Evolutionary conservation across 64 coral and sea anemone species (phyloP).

Genomic region (Montipora sp.): DNA sequence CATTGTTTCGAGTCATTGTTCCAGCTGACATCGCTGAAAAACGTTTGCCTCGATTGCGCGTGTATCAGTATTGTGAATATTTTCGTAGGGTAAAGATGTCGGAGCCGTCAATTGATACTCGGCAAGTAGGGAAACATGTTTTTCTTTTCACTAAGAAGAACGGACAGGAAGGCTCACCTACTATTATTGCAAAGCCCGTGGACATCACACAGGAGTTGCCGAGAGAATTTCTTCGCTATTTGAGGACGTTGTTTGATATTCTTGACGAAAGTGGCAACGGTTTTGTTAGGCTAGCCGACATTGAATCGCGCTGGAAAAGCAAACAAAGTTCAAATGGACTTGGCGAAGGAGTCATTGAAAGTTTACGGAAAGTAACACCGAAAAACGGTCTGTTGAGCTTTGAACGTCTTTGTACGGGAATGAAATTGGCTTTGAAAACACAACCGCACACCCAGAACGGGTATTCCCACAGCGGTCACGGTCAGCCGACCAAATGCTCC

Average conservation of each 20-base stretch:
- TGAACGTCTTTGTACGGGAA: constrained; percentile 87
- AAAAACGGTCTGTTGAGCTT: constrained; percentile 88
- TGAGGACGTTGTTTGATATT: constrained; percentile 90
- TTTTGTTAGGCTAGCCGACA: constrained; percentile 86
- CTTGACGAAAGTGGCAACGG: constrained; percentile 82
- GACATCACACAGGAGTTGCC: constrained; percentile 83
- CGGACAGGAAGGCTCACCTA: constrained; percentile 51
- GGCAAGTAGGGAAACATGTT: constrained; percentile 84
- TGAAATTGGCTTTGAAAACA: constrained; percentile 70
- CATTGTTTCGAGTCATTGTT: neutral
- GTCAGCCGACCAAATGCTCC: constrained; percentile 20
- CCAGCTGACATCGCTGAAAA: neutral
- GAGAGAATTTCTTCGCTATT: constrained; percentile 86
- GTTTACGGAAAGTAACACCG: constrained; percentile 76
- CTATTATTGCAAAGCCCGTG: constrained; percentile 65
- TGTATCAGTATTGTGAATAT: constrained; percentile 39
- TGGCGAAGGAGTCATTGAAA: constrained; percentile 76
- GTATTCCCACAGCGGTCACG: neutral
- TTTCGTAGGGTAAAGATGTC: constrained; percentile 45
- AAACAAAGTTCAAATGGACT: constrained; percentile 62
- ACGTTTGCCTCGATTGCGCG: constrained; percentile 19
- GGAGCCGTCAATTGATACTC: neutral
- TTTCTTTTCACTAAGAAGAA: constrained; percentile 83
- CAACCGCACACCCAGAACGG: constrained; percentile 21
- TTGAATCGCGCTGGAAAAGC: constrained; percentile 79